A percentile compares a stretch with the other conserved stretches of the same genome.
These are phyloP conservation scores for Cheilosia variabilis DNA, from an alignment of 2,888 invertebrate genomes.

Conservation along the genomic window DNA sequence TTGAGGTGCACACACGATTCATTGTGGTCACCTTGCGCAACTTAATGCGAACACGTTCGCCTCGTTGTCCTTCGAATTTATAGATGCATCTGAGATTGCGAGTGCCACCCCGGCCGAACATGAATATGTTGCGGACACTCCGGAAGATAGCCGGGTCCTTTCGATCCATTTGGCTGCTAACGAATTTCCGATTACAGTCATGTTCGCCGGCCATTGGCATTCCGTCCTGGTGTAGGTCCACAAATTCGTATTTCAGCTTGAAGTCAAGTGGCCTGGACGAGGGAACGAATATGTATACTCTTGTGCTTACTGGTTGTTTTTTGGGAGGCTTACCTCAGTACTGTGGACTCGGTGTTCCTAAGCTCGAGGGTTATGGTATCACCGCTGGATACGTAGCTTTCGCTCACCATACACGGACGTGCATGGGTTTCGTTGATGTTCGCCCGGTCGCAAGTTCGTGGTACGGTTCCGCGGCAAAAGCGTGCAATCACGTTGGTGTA, in stretches of 20 bases:
- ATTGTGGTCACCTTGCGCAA: slow-evolving; percentile 89
- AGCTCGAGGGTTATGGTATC: slow-evolving; percentile 92
- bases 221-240: slow-evolving; percentile 93
- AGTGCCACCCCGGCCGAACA: slow-evolving; percentile 93
- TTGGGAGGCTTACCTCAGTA: slow-evolving; percentile 88
- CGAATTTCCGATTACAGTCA: slow-evolving; percentile 90
- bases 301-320: background rate
- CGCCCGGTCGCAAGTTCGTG: slow-evolving; percentile 92
- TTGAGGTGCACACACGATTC: slow-evolving; percentile 84
- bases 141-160: slow-evolving; percentile 90
- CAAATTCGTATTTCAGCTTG: slow-evolving; percentile 94
- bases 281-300: background rate
- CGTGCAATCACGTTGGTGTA: slow-evolving; percentile 90
- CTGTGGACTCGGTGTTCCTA: slow-evolving; percentile 92
- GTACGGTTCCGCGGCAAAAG: slow-evolving; percentile 92
- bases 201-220: slow-evolving; percentile 89
- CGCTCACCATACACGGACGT: slow-evolving; percentile 91
- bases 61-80: slow-evolving; percentile 93
- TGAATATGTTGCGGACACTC: slow-evolving; percentile 92
- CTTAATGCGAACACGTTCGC: slow-evolving; percentile 91
- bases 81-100: slow-evolving; percentile 94
- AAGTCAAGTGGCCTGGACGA: slow-evolving; percentile 90
- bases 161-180: slow-evolving; percentile 85
- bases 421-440: slow-evolving; percentile 86
- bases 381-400: slow-evolving; percentile 92